A percentile compares a stretch with the other conserved stretches of the same genome.
phyloP scores from a whole-genome alignment of 2,797 vertebrate genomes.

The Siniperca undulata region DNA sequence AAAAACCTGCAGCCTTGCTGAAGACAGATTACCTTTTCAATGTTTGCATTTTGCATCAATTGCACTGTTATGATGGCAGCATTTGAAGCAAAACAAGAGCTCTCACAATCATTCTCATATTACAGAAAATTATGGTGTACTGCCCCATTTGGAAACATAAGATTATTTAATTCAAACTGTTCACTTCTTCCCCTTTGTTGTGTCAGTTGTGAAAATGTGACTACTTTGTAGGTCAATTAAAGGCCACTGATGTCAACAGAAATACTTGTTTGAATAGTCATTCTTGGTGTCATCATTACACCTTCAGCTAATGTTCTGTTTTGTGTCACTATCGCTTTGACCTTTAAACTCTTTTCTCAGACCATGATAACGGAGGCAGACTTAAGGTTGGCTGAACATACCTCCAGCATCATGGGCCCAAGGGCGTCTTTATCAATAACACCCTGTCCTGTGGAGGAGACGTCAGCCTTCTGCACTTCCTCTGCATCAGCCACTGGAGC shows the following conservation, averaged over 20 bases:
- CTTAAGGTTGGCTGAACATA: constrained; percentile 50
- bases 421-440: constrained; percentile 98
- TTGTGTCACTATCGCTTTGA: neutral
- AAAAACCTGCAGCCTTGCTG: neutral
- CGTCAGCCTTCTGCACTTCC: constrained; percentile 96
- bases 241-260: neutral
- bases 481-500: constrained; percentile 91
- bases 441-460: constrained; percentile 95
- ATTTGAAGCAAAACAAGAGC: neutral
- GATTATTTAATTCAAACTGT: neutral
- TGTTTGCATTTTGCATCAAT: neutral
- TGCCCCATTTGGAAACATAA: neutral
- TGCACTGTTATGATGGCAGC: neutral
- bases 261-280: neutral
- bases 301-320: neutral
- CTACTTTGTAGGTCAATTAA: neutral
- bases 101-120: neutral
- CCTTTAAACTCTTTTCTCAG: constrained; percentile 2
- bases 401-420: constrained; percentile 99
- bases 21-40: neutral
- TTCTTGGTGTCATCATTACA: neutral
- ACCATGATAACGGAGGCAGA: neutral
- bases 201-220: too few relatives aligned
- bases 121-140: neutral
- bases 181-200: neutral